Percentiles rank a stretch among this genome's conserved stretches.
These are phyloP conservation scores for Limnothrissa miodon DNA, from an alignment of 2,113 vertebrate genomes.

Conservation along the genomic window DNA sequence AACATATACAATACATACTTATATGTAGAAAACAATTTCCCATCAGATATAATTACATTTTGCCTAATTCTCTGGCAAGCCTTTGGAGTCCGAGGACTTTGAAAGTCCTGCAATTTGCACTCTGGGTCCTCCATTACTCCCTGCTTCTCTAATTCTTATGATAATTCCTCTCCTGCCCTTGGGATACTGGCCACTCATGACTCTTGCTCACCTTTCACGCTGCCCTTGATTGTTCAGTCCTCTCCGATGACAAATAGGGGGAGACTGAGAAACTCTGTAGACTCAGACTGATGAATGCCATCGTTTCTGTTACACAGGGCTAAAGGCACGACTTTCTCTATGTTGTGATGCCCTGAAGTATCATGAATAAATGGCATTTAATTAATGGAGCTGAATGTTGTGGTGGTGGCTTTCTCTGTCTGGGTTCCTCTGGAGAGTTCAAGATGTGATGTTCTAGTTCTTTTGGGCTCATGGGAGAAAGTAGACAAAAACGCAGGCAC, in stretches of 20 bases:
- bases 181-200: slow-evolving; percentile 14
- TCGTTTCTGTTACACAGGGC: neutral
- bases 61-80: neutral
- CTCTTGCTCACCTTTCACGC: slow-evolving; percentile 14
- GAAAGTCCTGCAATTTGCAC: neutral
- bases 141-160: slow-evolving; percentile 5
- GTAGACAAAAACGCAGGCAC: neutral
- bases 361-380: neutral
- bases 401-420: neutral
- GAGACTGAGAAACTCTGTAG: neutral
- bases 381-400: neutral
- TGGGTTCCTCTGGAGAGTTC: neutral
- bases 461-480: slow-evolving; percentile 9
- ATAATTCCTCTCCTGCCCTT: slow-evolving; percentile 33
- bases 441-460: slow-evolving; percentile 14
- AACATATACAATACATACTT: neutral
- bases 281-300: neutral
- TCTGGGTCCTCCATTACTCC: neutral
- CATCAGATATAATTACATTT: neutral
- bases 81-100: neutral
- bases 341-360: neutral
- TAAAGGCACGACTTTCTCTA: neutral
- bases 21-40: neutral
- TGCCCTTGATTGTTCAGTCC: slow-evolving; percentile 17
- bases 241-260: neutral